phyloP scores from a whole-genome alignment of 2,113 vertebrate species.

The Dendrocopos noguchii region DNA sequence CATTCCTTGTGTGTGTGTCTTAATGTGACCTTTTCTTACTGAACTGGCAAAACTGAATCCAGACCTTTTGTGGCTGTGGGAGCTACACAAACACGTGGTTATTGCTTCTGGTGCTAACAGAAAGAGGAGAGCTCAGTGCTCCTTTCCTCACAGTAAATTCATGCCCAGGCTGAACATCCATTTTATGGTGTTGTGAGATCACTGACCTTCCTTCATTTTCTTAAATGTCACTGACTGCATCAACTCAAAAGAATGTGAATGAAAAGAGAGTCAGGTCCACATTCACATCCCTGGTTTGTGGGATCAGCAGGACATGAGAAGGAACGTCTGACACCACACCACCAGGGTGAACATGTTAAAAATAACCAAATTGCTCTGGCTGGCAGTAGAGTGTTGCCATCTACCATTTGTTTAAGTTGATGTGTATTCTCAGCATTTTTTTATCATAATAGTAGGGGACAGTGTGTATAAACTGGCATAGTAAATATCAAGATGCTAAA shows the following conservation, averaged over 20 bases:
- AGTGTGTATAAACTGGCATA: not conserved
- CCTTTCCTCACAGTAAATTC: not conserved
- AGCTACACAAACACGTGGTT: not conserved
- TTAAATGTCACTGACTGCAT: not conserved
- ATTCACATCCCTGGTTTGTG: not conserved
- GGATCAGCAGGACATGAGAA: not conserved
- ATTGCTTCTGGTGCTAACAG: not conserved
- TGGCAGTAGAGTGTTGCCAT: not conserved
- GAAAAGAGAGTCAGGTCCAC: not conserved
- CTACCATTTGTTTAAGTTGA: not conserved
- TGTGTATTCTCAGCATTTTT: not conserved
- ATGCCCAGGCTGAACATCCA: not conserved
- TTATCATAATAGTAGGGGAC: not conserved
- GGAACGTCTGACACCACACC: not conserved
- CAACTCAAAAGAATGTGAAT: not conserved
- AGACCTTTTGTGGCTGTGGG: not conserved
- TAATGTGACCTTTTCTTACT: not conserved
- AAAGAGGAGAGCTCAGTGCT: not conserved
- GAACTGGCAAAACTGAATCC: not conserved
- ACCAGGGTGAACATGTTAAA: not conserved
- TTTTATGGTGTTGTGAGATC: not conserved
- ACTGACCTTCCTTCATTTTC: not conserved
- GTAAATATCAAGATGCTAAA: not conserved
- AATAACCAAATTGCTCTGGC: not conserved
- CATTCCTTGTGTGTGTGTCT: fast-evolving